Evolutionary conservation across 2,797 vertebrate genomes (phyloP).

Genomic region (Coendou prehensilis): DNA sequence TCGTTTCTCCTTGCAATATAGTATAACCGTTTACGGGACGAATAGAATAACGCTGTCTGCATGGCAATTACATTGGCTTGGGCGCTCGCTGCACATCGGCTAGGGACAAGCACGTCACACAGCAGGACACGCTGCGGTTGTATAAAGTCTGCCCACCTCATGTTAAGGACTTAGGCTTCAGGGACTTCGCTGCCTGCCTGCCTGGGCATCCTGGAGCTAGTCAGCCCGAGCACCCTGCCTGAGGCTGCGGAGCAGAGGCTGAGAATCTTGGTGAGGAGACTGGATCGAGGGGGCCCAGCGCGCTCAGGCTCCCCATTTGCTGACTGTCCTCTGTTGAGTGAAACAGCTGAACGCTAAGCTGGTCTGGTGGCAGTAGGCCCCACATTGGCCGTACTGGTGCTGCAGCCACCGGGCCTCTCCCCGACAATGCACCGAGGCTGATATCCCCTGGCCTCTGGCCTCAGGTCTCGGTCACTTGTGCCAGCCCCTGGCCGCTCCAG

Average conservation of each 20-base stretch:
- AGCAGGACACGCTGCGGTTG: fast-evolving
- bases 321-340: background rate
- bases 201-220: too few species aligned
- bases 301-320: background rate
- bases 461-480: background rate
- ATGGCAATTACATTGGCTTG: too few species aligned
- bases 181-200: background rate
- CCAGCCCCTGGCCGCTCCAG: background rate
- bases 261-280: background rate
- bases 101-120: background rate
- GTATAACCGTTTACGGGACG: background rate
- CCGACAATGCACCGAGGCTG: background rate
- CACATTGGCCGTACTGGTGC: background rate
- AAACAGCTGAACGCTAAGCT: background rate
- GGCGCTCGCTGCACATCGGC: too few species aligned
- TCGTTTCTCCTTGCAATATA: background rate
- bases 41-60: background rate
- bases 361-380: background rate
- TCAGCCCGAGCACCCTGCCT: background rate
- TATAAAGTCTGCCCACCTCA: background rate
- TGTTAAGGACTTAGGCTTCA: background rate
- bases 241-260: background rate
- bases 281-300: background rate
- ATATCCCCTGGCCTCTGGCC: background rate
- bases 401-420: too few species aligned